Evolutionary conservation across 2,888 invertebrate species (phyloP), one percentile per base, ranked within the genome.

Genomic region (Cataglyphis livida): DNA sequence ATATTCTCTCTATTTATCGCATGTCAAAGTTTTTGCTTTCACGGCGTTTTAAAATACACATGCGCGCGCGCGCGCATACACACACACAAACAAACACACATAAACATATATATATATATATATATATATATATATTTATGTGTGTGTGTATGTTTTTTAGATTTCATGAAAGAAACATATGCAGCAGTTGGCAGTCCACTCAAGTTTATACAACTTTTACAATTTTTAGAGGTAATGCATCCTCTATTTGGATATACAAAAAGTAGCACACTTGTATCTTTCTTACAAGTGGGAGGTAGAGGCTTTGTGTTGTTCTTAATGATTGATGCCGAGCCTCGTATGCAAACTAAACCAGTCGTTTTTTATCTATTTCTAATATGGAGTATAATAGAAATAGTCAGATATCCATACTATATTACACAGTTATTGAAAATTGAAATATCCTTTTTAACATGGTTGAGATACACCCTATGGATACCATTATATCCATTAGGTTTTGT

Each of bases 391-490:
- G 99, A 99, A 95, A 93, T 99, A 21, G 96, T 98, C 88, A 98
- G 99, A 91, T 99, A 99, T 95, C 99, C 99, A 0, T 99, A 97
- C 95, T 99, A 99, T 95, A 97, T 99, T 92, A 95, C 97, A 0
- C 97, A 97, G 91, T 95, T 98, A 0, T 96, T 98, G 91, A 97
- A 97, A 82, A 96, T 96, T 38, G 96, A 98, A 83, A 95, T 97
- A 48, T 95, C 96, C 65, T 91, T 97, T 3, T 94, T 99, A 10
- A 99, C 98, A 0, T 99, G 99, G 99, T 95, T 99, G 3, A 96
- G 99, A 21, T 99, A 99, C 94, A 97, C 98, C 0, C 96, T 98
- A 81, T 99, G 99, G 99, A 98, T 99, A 88, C 97, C 98, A 0
- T 95, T 99, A 0, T 99, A 99, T 94, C 99, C 99, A 0, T 93